Conservation (phyloP, 2,888 invertebrate species). For the Synergus laeviventris region DNA sequence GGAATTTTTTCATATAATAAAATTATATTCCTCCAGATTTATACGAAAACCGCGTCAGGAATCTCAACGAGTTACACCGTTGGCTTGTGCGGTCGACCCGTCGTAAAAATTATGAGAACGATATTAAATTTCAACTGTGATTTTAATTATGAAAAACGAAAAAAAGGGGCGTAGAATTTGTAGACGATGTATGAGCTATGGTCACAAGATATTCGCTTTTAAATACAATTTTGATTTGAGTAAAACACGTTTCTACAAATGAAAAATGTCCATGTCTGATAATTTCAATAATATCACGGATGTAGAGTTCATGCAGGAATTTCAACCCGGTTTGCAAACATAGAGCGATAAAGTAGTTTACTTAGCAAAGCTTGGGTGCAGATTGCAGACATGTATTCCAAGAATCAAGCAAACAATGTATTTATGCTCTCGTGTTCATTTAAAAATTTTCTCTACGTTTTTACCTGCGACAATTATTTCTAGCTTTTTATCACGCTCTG, state of each 20-base stretch:
- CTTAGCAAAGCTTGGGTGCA: conserved; percentile 42
- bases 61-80: conserved; percentile 59
- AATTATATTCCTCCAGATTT: conserved; percentile 67
- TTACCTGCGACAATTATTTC: conserved; percentile 24
- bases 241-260: not conserved
- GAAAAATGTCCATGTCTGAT: conserved; percentile 40
- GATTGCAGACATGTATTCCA: conserved; percentile 27
- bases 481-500: conserved; percentile 39
- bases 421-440: conserved; percentile 37
- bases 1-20: conserved; percentile 66
- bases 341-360: conserved; percentile 46
- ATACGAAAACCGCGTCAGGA: conserved; percentile 62
- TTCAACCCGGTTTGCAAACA: conserved; percentile 43
- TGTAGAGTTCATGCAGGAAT: conserved; percentile 26
- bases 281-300: conserved; percentile 53
- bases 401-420: not conserved
- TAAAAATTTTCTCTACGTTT: conserved; percentile 5
- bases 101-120: conserved; percentile 64
- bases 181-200: conserved; percentile 31
- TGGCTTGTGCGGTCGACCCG: conserved; percentile 42
- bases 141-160: conserved; percentile 69
- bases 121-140: conserved; percentile 70
- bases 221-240: conserved; percentile 47
- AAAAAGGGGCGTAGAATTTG: conserved; percentile 47
- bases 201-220: conserved; percentile 54